Percentiles rank a stretch among this genome's conserved stretches.
Evolutionary conservation across 2,797 vertebrate species (phyloP).

Genomic region (Emys orbicularis): DNA sequence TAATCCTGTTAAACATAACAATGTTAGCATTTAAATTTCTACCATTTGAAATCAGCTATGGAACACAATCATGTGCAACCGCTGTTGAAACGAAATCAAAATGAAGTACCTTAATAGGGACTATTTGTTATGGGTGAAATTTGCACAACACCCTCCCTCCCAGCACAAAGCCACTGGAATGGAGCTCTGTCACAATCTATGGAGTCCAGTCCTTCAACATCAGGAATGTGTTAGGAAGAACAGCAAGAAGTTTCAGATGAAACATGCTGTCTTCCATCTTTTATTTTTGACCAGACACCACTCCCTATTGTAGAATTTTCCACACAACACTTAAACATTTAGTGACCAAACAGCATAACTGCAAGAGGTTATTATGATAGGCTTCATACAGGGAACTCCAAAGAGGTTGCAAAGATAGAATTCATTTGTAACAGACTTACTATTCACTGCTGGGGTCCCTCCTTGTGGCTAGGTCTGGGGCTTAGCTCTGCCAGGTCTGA

Average conservation of each 20-base stretch:
- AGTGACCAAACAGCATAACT: not conserved
- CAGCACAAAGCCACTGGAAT: not conserved
- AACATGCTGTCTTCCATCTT: not conserved
- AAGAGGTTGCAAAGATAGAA: not conserved
- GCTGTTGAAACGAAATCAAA: not conserved
- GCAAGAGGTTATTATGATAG: not conserved
- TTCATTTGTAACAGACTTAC: not conserved
- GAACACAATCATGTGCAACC: fast-evolving
- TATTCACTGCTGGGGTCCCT: not conserved
- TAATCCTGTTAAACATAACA: not conserved
- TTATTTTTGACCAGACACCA: not conserved
- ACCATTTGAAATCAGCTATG: not conserved
- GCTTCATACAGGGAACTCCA: not conserved
- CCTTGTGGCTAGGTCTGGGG: not conserved
- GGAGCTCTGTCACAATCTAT: not conserved
- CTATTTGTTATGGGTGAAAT: not conserved
- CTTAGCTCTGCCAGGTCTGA: not conserved
- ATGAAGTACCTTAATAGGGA: not conserved
- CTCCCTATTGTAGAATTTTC: not conserved
- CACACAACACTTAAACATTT: not conserved
- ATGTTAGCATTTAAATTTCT: fast-evolving
- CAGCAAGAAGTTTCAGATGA: not conserved
- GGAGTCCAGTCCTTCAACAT: not conserved
- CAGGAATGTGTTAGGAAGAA: not conserved
- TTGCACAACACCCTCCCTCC: not conserved